Evolutionary conservation across 2,113 vertebrate genomes (phyloP).

Genomic region (Sula dactylatra): DNA sequence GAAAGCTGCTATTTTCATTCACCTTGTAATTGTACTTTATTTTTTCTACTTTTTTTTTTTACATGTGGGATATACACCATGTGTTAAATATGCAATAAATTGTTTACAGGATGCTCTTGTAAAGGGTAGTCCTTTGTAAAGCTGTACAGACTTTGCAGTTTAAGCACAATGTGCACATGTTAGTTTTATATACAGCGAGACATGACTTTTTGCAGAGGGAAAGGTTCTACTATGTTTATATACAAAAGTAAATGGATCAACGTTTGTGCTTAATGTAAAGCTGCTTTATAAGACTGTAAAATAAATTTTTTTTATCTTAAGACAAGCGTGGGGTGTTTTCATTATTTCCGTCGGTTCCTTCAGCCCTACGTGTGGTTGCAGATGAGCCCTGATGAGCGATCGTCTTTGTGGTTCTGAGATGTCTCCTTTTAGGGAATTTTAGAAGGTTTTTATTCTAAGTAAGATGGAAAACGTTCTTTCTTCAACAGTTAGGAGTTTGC

Average conservation of each 20-base stretch:
- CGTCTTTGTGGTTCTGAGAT: background rate
- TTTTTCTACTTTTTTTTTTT: background rate
- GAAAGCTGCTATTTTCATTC: conserved; percentile 81
- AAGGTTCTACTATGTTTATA: conserved; percentile 85
- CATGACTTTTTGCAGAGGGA: conserved; percentile 78
- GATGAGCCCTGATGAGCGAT: accelerated
- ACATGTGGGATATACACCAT: conserved; percentile 76
- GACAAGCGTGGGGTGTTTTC: background rate
- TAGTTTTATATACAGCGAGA: conserved; percentile 87
- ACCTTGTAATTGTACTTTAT: conserved; percentile 49
- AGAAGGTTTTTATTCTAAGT: background rate
- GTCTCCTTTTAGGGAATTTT: background rate
- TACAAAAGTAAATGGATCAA: conserved; percentile 76
- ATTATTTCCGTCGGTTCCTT: accelerated
- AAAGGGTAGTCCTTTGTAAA: conserved; percentile 77
- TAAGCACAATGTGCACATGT: conserved; percentile 98
- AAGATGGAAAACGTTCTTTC: background rate
- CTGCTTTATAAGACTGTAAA: conserved; percentile 94
- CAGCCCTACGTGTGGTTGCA: accelerated
- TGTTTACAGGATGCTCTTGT: conserved; percentile 86
- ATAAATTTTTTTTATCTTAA: conserved; percentile 85
- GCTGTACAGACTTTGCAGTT: conserved; percentile 89
- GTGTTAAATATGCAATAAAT: conserved; percentile 97
- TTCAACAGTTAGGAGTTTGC: accelerated
- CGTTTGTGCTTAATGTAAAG: conserved; percentile 90